A percentile compares a stretch with the other conserved stretches of the same genome.
phyloP scores from a whole-genome alignment of 1,140 invertebrate species.

The Panagrolaimus sp. region DNA sequence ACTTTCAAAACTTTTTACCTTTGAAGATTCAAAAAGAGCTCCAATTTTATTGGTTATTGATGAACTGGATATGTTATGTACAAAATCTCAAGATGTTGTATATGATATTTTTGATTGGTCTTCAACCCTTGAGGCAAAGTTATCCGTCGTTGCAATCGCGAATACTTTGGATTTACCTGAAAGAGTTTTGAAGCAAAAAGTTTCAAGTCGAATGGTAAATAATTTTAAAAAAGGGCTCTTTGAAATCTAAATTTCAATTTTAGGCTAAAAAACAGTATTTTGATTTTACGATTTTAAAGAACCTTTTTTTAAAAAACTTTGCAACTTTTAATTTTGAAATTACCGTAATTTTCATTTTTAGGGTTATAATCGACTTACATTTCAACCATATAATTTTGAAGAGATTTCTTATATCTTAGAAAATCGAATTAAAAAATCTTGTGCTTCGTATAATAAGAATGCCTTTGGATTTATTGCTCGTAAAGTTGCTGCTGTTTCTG shows the following conservation, averaged over 20 bases:
- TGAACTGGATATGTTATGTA: constrained; percentile 86
- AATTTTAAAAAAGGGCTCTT: constrained; percentile 18
- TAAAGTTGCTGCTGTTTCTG: constrained; percentile 84
- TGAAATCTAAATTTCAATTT: no score
- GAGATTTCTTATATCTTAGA: constrained; percentile 74
- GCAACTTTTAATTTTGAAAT: no score
- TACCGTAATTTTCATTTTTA: constrained; percentile 41
- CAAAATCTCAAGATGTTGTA: constrained; percentile 84
- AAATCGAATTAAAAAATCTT: constrained; percentile 64
- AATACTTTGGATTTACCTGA: constrained; percentile 99
- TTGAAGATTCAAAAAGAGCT: constrained; percentile 63
- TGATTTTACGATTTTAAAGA: no score
- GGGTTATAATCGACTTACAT: constrained; percentile 81
- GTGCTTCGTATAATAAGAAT: constrained; percentile 64
- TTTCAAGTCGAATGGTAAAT: constrained; percentile 67
- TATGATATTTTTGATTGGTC: constrained; percentile 97
- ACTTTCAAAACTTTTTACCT: constrained; percentile 74
- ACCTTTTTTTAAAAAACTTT: no score
- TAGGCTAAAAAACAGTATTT: constrained; percentile 17
- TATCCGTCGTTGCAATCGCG: constrained; percentile 88
- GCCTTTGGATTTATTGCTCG: constrained; percentile 65
- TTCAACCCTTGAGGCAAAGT: constrained; percentile 69
- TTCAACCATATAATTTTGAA: constrained; percentile 83
- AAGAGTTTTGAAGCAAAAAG: constrained; percentile 71
- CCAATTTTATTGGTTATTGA: constrained; percentile 80